Percentiles rank a stretch among this genome's conserved stretches.
These are phyloP conservation scores for Embidobia sp. DNA, from an alignment of 2,888 invertebrate species.

Conservation along the genomic window DNA sequence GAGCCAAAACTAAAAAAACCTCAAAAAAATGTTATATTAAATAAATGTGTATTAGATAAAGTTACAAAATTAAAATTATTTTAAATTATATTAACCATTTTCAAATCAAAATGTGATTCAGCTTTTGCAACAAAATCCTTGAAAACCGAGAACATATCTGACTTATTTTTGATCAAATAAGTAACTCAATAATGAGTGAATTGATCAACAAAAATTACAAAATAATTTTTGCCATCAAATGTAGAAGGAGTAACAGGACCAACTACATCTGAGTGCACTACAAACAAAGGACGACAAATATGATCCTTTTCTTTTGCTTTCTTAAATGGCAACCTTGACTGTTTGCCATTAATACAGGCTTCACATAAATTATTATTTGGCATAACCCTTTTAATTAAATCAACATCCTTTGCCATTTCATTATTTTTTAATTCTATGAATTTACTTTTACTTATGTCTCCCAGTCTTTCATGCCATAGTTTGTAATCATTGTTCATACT, in stretches of 20 bases:
- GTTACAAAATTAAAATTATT: no score
- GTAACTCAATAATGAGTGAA: slow-evolving; percentile 21
- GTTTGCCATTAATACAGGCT: background rate
- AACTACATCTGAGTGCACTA: no score
- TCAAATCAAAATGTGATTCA: slow-evolving; percentile 1
- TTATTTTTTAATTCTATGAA: slow-evolving; percentile 30
- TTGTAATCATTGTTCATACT: background rate
- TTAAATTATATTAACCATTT: no score
- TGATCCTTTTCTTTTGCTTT: no score
- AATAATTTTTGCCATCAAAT: slow-evolving; percentile 5
- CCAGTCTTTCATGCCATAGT: slow-evolving; percentile 33
- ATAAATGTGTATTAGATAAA: no score
- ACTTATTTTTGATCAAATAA: slow-evolving; percentile 12
- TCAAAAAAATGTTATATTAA: no score
- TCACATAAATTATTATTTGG: background rate
- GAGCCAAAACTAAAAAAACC: no score
- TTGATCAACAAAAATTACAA: slow-evolving; percentile 4
- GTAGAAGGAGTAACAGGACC: no score
- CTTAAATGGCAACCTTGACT: background rate
- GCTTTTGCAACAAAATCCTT: slow-evolving; percentile 15
- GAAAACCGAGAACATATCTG: slow-evolving; percentile 6
- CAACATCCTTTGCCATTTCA: background rate
- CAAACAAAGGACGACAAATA: no score
- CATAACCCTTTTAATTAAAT: background rate
- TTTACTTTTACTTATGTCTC: slow-evolving; percentile 29